Evolutionary conservation across 2,888 invertebrate genomes (phyloP), one percentile per base, ranked within the genome.

Genomic region (Pachymerium ferrugineum): DNA sequence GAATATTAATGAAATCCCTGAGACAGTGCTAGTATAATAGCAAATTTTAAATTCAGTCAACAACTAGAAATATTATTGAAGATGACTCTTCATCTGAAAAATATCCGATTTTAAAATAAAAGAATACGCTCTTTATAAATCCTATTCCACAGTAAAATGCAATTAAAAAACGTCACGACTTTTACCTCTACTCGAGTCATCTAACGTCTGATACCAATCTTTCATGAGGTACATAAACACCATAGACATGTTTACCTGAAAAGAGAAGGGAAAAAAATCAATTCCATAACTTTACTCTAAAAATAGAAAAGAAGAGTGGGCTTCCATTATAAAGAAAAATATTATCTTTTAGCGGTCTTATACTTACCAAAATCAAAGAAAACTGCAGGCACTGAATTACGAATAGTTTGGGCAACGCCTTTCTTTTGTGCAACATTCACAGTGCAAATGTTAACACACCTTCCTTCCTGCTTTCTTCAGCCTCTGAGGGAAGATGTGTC

Each of bases 121-220:
- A n/a, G n/a, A n/a, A n/a, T n/a, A n/a, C n/a, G n/a, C n/a, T n/a
- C n/a, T n/a, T n/a, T n/a, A n/a, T n/a, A n/a, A n/a, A n/a, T n/a
- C n/a, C n/a, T n/a, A n/a, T n/a, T n/a, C n/a, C n/a, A n/a, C n/a
- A n/a, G n/a, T n/a, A n/a, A n/a, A n/a, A n/a, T n/a, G n/a, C n/a
- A n/a, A n/a, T n/a, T 8, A 25, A 62, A 62, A 62, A 4, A 28
- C 28, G 25, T 14, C 14, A 12, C 62, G 28, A 62, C 62, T 22
- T 62, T 62, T 62, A 62, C 62, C 62, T 62, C 62, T 62, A 62
- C 62, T 62, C 62, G 62, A 62, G 62, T 62, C 62, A 62, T 62
- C 62, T 62, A 62, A 62, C 62, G 62, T 62, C 62, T 62, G 62
- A 62, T 62, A 62, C 62, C 62, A 62, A 62, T 62, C 62, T 62